These are phyloP conservation scores for Scaptomyza flava DNA, from an alignment of 2,888 invertebrate species.

Conservation along the genomic window DNA sequence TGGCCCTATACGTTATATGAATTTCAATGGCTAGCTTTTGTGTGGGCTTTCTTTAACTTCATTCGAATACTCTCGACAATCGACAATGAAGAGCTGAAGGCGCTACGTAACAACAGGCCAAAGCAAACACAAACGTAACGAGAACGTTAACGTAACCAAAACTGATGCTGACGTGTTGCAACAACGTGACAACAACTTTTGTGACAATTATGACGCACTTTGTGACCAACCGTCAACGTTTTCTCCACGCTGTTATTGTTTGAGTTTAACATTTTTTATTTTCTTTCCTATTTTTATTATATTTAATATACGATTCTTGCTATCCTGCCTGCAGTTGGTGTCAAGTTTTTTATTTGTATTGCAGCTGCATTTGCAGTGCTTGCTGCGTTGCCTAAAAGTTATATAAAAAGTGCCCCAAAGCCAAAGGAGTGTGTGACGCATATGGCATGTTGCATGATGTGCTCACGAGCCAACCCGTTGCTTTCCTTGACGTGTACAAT, in stretches of 20 bases:
- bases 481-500: not conserved
- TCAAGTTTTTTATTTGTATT: conserved; percentile 10
- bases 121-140: conserved; percentile 16
- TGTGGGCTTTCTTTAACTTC: conserved; percentile 74
- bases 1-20: conserved; percentile 51
- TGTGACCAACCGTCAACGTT: conserved; percentile 47
- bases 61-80: conserved; percentile 5
- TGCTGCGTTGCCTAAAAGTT: conserved; percentile 21
- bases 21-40: conserved; percentile 71
- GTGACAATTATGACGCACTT: conserved; percentile 51
- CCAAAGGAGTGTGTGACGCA: conserved; percentile 1
- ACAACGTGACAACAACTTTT: conserved; percentile 55
- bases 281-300: not conserved
- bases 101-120: conserved; percentile 44
- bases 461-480: conserved; percentile 1
- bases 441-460: conserved; percentile 27
- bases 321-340: conserved; percentile 15
- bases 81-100: conserved; percentile 1
- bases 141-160: conserved; percentile 48
- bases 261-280: not conserved
- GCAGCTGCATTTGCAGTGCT: conserved; percentile 43
- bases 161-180: conserved; percentile 50
- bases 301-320: conserved; percentile 1
- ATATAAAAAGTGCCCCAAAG: conserved; percentile 22
- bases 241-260: not conserved